These are phyloP conservation scores for Takifugu flavidus DNA, from an alignment of 2,113 vertebrate species.

Conservation along the genomic window DNA sequence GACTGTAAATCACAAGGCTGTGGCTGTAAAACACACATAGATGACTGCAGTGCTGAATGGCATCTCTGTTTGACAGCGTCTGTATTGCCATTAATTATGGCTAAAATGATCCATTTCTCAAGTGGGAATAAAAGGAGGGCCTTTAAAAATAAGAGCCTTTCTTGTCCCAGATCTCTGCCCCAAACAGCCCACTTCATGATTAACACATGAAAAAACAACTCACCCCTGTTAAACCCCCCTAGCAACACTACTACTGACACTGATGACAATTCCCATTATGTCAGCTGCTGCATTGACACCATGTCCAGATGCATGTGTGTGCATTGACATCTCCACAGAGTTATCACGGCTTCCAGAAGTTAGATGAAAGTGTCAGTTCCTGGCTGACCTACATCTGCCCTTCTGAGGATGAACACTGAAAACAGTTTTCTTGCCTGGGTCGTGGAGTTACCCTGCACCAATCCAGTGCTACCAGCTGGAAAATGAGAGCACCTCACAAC, in stretches of 20 bases:
- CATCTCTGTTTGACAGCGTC: slow-evolving; percentile 72
- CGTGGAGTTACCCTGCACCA: slow-evolving; percentile 17
- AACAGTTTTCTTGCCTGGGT: slow-evolving; percentile 11
- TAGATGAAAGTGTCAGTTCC: slow-evolving; percentile 15
- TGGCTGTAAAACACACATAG: slow-evolving; percentile 69
- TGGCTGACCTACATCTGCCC: slow-evolving; percentile 34
- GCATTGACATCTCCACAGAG: neutral
- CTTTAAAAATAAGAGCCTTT: slow-evolving; percentile 41
- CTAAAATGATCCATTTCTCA: slow-evolving; percentile 69
- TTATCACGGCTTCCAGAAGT: slow-evolving; percentile 36
- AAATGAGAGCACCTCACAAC: slow-evolving; percentile 43
- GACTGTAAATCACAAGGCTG: slow-evolving; percentile 51
- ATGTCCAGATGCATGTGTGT: slow-evolving; percentile 1
- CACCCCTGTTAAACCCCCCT: slow-evolving; percentile 44
- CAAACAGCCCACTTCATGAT: slow-evolving; percentile 51
- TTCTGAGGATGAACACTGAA: slow-evolving; percentile 9
- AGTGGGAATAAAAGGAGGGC: slow-evolving; percentile 59
- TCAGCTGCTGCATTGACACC: slow-evolving; percentile 44
- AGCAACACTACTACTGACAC: slow-evolving; percentile 68
- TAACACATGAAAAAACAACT: slow-evolving; percentile 71
- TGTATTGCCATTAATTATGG: slow-evolving; percentile 73
- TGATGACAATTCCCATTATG: slow-evolving; percentile 70
- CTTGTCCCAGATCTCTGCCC: slow-evolving; percentile 15
- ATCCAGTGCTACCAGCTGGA: slow-evolving; percentile 41
- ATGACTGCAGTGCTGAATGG: slow-evolving; percentile 70